Evolutionary conservation across 2,888 invertebrate genomes (phyloP), one percentile per base, ranked within the genome.

Genomic region (Anodontia alba): DNA sequence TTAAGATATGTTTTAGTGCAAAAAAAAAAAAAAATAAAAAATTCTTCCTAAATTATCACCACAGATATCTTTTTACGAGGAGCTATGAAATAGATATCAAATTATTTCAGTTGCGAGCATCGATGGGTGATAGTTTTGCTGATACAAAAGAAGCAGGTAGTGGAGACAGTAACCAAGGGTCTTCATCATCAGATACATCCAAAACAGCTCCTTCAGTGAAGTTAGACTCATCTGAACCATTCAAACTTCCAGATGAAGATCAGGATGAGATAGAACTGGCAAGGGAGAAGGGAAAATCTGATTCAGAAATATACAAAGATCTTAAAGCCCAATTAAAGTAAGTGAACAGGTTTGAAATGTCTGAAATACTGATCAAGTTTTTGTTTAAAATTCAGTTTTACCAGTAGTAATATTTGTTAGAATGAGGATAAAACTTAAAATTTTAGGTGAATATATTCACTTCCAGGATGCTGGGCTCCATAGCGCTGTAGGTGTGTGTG

Each of bases 251-350:
- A 20, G 89, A 88, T 66, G 90, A 91, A 42, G 91, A 91, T 36
- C 88, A 89, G 26, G 91, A 92, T 62, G 91, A 90, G 36, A 87
- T 90, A 12, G 94, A 93, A 69, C 91, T 81, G n/a, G 86, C 83
- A 54, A 88, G 91, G 67, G 92, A 93, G 67, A 93, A 93, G 80
- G 90, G 91, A 23, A 91, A 92, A 76, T 86, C 96, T 1, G 97
- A 97, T 91, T 92, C 94, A n/a, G 98, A 98, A 91, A 95, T 97
- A 87, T 96, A 98, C 87, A 96, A 97, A 92, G 98, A 99, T 93
- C 96, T 99, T 84, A 97, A 97, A 94, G 97, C 97, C 75, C 98
- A 99, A 95, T 96, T 98, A 72, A 99, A 99, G 98, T 98, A 95
- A 95, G 96, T 94, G 49, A n/a, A 49, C n/a, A n/a, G n/a, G n/a